Base-by-base conservation (phyloP, 2,113 vertebrate genomes). In the Monopterus albus region DNA sequence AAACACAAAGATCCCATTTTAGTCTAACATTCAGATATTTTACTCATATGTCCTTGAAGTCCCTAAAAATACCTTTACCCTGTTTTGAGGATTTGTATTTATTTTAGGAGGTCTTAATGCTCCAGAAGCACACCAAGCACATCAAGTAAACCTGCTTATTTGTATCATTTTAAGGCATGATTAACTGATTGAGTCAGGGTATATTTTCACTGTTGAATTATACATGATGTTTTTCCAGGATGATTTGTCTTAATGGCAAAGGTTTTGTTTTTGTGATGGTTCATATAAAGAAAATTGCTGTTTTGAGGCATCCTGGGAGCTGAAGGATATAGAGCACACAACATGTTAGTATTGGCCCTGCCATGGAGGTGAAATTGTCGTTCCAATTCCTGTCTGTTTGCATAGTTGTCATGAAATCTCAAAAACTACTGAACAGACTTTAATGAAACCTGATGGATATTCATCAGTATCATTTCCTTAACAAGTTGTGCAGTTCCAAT, bases 21-120 rank as follows among this genome's bases (percentile, higher is more conserved):
- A n/a, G 65, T 79, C 36, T 77, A 89, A 88, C 31, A 82, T 86
- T 26, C 0, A 4, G 2, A 3, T 52, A 26, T 63, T 75, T 79
- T 26, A 18, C 39, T 75, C 49, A 59, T 42, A 26, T 40, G 53
- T 57, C n/a, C 60, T 35, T 17, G 13, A 51, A 55, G 33, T 13
- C 21, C 46, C 36, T 45, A 4, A 31, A 56, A 71, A 56, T 61
- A 13, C 23, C 28, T 21, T 40, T 53, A 9, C 26, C n/a, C 45
- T 31, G 26, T 13, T 42, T 11, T 55, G 15, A 33, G 40, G 39
- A 57, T 62, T 40, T 67, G 11, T 43, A 9, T 68, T 35, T 51
- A 42, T 61, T 47, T 58, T 29, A 56, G 42, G n/a, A 52, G 12
- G 35, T 46, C 28, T 46, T 77, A 26, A 47, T 26, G 28, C 13